phyloP scores from a whole-genome alignment of 2,888 invertebrate genomes.

The Amiota communis region DNA sequence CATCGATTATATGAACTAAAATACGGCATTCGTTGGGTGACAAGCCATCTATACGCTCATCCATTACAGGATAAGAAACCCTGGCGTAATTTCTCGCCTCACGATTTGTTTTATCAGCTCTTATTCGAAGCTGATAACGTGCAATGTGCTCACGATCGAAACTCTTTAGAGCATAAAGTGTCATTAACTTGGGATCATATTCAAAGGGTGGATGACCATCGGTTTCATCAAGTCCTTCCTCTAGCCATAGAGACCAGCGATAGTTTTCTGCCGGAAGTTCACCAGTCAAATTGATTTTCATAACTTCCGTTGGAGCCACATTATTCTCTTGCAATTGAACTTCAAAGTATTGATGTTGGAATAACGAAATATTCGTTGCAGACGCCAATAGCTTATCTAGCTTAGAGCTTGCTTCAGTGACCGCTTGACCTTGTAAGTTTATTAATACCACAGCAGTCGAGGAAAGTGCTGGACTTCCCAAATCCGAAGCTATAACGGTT shows the following conservation, averaged over 20 bases:
- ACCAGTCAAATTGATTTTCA: slow-evolving; percentile 84
- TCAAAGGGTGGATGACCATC: slow-evolving; percentile 76
- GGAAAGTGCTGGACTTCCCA: slow-evolving; percentile 87
- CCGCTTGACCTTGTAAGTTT: slow-evolving; percentile 75
- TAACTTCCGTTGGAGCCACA: slow-evolving; percentile 81
- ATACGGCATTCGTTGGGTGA: slow-evolving; percentile 86
- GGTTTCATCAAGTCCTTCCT: slow-evolving; percentile 74
- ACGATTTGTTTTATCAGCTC: slow-evolving; percentile 75
- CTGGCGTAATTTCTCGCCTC: slow-evolving; percentile 82
- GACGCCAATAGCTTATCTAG: slow-evolving; percentile 37
- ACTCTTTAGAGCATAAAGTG: slow-evolving; percentile 81
- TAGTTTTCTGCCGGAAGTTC: slow-evolving; percentile 79
- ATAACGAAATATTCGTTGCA: slow-evolving; percentile 68
- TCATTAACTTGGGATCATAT: slow-evolving; percentile 84
- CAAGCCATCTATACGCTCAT: slow-evolving; percentile 81
- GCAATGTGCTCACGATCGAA: slow-evolving; percentile 84
- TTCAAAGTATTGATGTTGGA: slow-evolving; percentile 84
- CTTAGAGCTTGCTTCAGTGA: slow-evolving; percentile 53
- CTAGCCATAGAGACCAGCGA: slow-evolving; percentile 79
- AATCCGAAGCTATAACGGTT: slow-evolving; percentile 87
- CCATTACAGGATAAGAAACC: slow-evolving; percentile 84
- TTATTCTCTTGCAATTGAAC: slow-evolving; percentile 88
- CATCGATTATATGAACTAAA: slow-evolving; percentile 83
- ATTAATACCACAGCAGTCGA: slow-evolving; percentile 83
- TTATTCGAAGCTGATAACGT: slow-evolving; percentile 76